A percentile compares a stretch with the other conserved stretches of the same genome.
phyloP scores from a whole-genome alignment of 2,888 invertebrate species.

The Leistus spinibarbis region DNA sequence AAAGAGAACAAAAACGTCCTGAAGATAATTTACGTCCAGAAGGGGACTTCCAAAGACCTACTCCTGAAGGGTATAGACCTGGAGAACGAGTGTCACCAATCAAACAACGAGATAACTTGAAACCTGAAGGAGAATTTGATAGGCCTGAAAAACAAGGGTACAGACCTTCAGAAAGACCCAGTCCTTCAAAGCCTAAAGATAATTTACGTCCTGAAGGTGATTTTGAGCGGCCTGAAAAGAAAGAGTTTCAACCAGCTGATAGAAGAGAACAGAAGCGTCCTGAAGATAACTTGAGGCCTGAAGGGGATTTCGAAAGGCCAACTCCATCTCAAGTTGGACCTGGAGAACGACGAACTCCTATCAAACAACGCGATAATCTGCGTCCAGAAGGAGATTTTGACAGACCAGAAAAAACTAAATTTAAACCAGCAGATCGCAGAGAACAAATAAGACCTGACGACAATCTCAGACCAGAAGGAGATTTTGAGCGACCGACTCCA shows the following conservation, averaged over 20 bases:
- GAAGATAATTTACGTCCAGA: constrained; percentile 61
- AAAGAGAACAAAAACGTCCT: constrained; percentile 55
- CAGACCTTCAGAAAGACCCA: constrained; percentile 50
- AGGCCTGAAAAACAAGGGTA: constrained; percentile 47
- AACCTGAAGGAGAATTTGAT: constrained; percentile 62
- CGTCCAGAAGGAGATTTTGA: constrained; percentile 57
- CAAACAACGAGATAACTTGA: constrained; percentile 55
- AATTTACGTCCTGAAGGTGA: constrained; percentile 65
- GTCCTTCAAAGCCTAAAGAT: constrained; percentile 46
- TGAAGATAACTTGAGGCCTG: constrained; percentile 61
- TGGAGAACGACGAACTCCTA: constrained; percentile 63
- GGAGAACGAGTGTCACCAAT: constrained; percentile 48
- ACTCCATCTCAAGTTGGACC: constrained; percentile 59
- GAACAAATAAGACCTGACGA: constrained; percentile 53
- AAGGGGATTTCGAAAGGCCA: constrained; percentile 60
- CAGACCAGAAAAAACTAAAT: constrained; percentile 52
- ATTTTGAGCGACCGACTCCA: constrained; percentile 54
- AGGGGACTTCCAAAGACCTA: constrained; percentile 55
- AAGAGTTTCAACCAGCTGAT: constrained; percentile 55
- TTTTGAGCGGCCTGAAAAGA: constrained; percentile 56
- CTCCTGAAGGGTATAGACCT: constrained; percentile 56
- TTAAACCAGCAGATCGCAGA: constrained; percentile 52
- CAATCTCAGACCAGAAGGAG: constrained; percentile 58
- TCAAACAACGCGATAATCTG: constrained; percentile 57
- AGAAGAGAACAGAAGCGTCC: constrained; percentile 56